These are phyloP conservation scores for Gymnopithys bicolor DNA, from an alignment of 2,797 vertebrate species.

Conservation along the genomic window DNA sequence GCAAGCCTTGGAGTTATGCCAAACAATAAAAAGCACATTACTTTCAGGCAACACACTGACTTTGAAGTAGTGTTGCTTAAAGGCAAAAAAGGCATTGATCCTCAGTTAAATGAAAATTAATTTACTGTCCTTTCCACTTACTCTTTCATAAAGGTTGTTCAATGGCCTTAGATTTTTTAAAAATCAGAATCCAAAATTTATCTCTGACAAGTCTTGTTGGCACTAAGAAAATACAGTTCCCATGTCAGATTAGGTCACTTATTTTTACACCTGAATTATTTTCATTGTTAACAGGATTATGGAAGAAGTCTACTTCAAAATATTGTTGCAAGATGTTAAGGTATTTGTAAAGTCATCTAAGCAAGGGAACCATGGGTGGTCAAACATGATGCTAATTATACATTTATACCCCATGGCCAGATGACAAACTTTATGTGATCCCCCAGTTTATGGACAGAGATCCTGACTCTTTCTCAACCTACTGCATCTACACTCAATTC, in stretches of 20 bases:
- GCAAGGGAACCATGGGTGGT: neutral
- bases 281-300: neutral
- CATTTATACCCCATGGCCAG: neutral
- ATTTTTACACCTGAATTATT: neutral
- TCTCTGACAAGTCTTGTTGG: neutral
- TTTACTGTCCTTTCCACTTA: neutral
- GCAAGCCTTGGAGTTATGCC: neutral
- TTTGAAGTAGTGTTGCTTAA: neutral
- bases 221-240: neutral
- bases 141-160: neutral
- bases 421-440: neutral
- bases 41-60: neutral
- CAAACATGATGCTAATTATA: neutral
- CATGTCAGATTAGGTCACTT: neutral
- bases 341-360: neutral
- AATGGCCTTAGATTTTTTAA: neutral
- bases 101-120: conserved; percentile 22
- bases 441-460: neutral
- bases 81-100: conserved; percentile 5
- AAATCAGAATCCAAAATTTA: neutral
- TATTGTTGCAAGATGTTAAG: neutral
- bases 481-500: neutral
- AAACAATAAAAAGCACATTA: conserved; percentile 5
- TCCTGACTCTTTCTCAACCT: neutral
- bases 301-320: neutral